Evolutionary conservation across 2,113 vertebrate species (phyloP), one percentile per base, ranked within the genome.

Genomic region (Hirundichthys speculiger): DNA sequence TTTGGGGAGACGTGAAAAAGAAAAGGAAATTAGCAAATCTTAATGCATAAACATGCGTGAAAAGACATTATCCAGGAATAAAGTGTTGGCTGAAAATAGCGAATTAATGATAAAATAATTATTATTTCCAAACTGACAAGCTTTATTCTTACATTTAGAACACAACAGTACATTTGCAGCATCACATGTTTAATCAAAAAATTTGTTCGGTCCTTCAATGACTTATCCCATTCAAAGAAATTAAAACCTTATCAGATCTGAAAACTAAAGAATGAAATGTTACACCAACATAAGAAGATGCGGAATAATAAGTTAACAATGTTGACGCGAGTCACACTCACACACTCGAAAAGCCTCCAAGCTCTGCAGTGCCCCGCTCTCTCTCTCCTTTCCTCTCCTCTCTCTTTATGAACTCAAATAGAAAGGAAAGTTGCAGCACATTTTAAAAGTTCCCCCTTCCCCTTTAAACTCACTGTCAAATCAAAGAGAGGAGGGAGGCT

Each of bases 401-500:
- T 71, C 27, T 53, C 75, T 77, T n/a, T 38, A 69, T 64, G 77
- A 81, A 67, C 69, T 57, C 54, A 52, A 16, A 60, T 34, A 58
- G 64, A 64, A 51, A 62, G 69, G 14, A 70, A 73, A 69, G 67
- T 70, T 27, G 41, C 43, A 61, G 71, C 61, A 39, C 76, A 73
- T 79, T 85, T 90, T 82, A 85, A 90, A 84, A 80, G 66, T 64
- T 38, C 25, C 73, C 81, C 81, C 72, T 79, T 53, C 67, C 69
- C 64, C 75, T 73, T 76, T 62, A 73, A 71, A 49, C 73, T 80
- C 69, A 4, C 59, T 74, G 80, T 88, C 79, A 83, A 88, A 88
- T 87, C 78, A 90, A 86, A 91, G 77, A 57, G 39, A 65, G 73
- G 81, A 80, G 64, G 86, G 81, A 78, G 80, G 86, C 64, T 67